Evolutionary conservation across 2,113 vertebrate genomes (phyloP), one percentile per base, ranked within the genome.

Genomic region (Pterocles burchelli): DNA sequence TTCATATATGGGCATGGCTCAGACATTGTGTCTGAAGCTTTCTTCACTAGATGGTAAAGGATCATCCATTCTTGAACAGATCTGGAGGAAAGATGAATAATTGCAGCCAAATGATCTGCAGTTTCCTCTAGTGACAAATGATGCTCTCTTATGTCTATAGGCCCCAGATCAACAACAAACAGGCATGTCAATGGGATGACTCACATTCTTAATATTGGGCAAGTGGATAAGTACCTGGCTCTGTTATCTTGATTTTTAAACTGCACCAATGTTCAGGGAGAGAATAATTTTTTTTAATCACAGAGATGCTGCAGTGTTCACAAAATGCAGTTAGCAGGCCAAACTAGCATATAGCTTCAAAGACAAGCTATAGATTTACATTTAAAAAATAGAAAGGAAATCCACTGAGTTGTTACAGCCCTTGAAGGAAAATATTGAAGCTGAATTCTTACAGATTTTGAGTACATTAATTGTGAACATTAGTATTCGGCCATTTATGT

Each of bases 141-240:
- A 72, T 95, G 66, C 36, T 90, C 36, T 67, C 65, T 70, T 71
- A 62, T 91, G 59, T 85, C 85, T 74, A 51, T 85, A 93, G 90
- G 89, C 90, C 89, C 68, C 78, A 86, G 28, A 77, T 95, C 91
- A 91, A 62, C 38, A 94, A 65, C 46, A 85, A 92, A 78, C 58
- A 79, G 66, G 45, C 65, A 46, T 76, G 62, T 71, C 85, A 71
- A 16, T 85, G 41, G 57, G 51, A 92, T 81, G 85, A 95, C 63
- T 96, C 75, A 54, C 10, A 14, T 84, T 87, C 36, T 91, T 87
- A 70, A 21, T 86, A 68, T 88, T 67, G 88, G 57, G 36, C 75
- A 94, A 85, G 46, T 59, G n/a, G 65, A 61, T 71, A 70, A 92
- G 71, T 75, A 85, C 20, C 77, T 83, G 67, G 11, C 28, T 88